A percentile compares a stretch with the other conserved stretches of the same genome.
These are phyloP conservation scores for Telmatherina bonti DNA, from an alignment of 2,797 vertebrate genomes.

Conservation along the genomic window DNA sequence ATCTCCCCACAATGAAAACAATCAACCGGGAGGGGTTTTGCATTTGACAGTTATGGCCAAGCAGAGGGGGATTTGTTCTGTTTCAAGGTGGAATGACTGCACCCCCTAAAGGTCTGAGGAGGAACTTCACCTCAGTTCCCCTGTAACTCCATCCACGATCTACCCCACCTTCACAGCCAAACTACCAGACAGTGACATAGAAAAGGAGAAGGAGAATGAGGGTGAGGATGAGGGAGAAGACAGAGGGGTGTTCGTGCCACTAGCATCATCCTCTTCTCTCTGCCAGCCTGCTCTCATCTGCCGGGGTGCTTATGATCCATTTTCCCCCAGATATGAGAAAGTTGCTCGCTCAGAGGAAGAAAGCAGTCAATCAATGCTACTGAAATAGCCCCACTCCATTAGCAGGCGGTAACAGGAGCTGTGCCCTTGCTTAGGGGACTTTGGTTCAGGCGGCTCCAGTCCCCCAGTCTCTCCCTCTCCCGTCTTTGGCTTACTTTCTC, in stretches of 20 bases:
- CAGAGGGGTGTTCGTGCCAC: constrained; percentile 67
- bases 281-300: constrained; percentile 62
- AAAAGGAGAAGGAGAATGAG: constrained; percentile 30
- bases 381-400: constrained; percentile 88
- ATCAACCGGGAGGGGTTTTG: constrained; percentile 78
- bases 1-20: constrained; percentile 78
- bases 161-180: constrained; percentile 37
- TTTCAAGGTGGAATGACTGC: constrained; percentile 86
- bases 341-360: constrained; percentile 86
- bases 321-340: constrained; percentile 85
- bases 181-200: constrained; percentile 42
- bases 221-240: constrained; percentile 53
- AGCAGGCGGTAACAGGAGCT: constrained; percentile 87
- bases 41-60: constrained; percentile 79
- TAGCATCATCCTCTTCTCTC: constrained; percentile 72
- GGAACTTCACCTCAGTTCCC: constrained; percentile 68
- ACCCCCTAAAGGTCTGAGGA: constrained; percentile 82
- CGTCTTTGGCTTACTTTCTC: constrained; percentile 68
- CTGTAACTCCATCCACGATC: constrained; percentile 19
- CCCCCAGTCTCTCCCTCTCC: constrained; percentile 59
- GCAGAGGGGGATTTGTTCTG: constrained; percentile 50
- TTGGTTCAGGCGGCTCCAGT: constrained; percentile 80
- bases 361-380: constrained; percentile 89
- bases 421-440: constrained; percentile 86
- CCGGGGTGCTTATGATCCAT: constrained; percentile 85